These are phyloP conservation scores for Otocyon megalotis DNA, from an alignment of 2,113 vertebrate species.

Conservation along the genomic window DNA sequence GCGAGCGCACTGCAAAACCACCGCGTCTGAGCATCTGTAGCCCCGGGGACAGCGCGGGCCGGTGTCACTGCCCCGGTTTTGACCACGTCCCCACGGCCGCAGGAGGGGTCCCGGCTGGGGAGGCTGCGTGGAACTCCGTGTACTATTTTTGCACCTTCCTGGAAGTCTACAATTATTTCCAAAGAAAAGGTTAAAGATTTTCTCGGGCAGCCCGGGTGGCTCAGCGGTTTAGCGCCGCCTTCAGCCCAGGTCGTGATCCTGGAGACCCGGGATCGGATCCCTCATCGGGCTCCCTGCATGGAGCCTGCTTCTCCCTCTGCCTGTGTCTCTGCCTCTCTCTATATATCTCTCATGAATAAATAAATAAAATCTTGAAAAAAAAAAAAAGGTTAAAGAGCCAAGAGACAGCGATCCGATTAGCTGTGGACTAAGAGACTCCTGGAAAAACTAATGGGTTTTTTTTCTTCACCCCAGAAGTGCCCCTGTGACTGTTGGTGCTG, in stretches of 20 bases:
- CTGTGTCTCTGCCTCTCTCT: too few species aligned
- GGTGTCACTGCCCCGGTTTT: accelerated
- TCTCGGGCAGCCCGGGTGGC: too few species aligned
- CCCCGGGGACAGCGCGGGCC: accelerated
- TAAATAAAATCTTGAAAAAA: too few species aligned
- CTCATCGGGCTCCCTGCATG: too few species aligned
- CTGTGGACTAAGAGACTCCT: background rate
- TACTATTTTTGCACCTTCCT: background rate
- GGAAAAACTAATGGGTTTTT: background rate
- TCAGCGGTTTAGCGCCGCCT: too few species aligned
- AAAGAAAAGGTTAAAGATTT: background rate
- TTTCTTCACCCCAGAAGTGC: background rate
- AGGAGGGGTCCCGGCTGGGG: accelerated
- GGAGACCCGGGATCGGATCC: too few species aligned
- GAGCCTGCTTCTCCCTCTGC: too few species aligned
- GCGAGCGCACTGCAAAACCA: accelerated
- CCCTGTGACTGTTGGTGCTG: background rate
- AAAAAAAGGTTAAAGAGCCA: background rate
- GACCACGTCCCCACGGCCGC: accelerated
- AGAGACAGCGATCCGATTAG: background rate
- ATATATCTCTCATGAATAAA: too few species aligned
- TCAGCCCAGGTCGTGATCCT: too few species aligned
- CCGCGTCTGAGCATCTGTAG: accelerated
- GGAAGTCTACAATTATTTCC: background rate
- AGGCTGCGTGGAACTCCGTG: accelerated